phyloP scores from a whole-genome alignment of 2,113 vertebrate genomes.

The Diadophis punctatus region DNA sequence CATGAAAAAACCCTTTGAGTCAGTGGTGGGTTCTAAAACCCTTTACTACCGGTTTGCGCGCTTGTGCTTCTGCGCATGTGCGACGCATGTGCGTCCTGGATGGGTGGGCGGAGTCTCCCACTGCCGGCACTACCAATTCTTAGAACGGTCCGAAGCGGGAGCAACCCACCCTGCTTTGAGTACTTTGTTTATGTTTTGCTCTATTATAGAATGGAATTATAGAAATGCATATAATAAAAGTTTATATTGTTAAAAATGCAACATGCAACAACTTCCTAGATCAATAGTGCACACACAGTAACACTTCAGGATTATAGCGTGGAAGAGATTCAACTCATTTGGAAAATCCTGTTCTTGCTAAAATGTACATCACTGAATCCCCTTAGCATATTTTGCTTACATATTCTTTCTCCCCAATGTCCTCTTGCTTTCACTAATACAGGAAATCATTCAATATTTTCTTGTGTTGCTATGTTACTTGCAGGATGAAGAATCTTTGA shows the following conservation, averaged over 20 bases:
- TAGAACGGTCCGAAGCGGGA: too few species aligned
- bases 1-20: not conserved
- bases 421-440: slow-evolving; percentile 47
- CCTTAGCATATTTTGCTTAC: not conserved
- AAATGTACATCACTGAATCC: not conserved
- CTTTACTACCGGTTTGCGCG: too few species aligned
- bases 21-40: too few species aligned
- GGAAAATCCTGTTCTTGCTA: not conserved
- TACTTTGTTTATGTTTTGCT: too few species aligned
- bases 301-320: not conserved
- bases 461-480: slow-evolving; percentile 45
- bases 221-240: not conserved
- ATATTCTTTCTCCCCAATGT: not conserved
- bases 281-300: not conserved
- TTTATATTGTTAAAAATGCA: not conserved
- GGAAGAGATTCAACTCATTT: not conserved
- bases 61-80: too few species aligned
- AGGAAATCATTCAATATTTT: slow-evolving; percentile 47
- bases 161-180: too few species aligned
- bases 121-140: too few species aligned
- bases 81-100: too few species aligned
- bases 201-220: not conserved
- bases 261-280: not conserved
- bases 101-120: too few species aligned
- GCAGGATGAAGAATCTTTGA: slow-evolving; percentile 52